Percentiles rank a stretch among this genome's conserved stretches.
These are phyloP conservation scores for Erynnis tages DNA, from an alignment of 2,888 invertebrate genomes.

Conservation along the genomic window DNA sequence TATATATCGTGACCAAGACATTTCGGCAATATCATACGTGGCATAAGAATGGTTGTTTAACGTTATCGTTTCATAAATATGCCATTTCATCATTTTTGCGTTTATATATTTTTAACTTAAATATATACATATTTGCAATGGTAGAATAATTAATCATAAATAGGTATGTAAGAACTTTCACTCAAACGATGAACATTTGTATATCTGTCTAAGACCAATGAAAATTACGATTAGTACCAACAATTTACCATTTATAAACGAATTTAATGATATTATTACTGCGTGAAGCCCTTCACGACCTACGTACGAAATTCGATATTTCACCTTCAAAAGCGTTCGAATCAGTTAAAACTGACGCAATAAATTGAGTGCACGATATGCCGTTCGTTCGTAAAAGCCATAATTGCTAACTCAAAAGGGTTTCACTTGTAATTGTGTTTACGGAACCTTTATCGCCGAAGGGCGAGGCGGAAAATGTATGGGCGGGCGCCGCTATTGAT, in stretches of 20 bases:
- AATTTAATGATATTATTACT: neutral
- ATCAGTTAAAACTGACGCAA: slow-evolving; percentile 18
- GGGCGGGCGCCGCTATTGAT: slow-evolving; percentile 29
- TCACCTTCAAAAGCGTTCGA: neutral
- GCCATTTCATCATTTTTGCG: slow-evolving; percentile 25
- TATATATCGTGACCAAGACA: slow-evolving; percentile 58
- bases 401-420: slow-evolving; percentile 32
- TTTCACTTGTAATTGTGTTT: slow-evolving; percentile 34
- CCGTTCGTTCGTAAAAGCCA: slow-evolving; percentile 21
- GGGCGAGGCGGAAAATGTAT: slow-evolving; percentile 30
- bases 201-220: too few species aligned
- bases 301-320: neutral
- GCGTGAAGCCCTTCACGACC: neutral
- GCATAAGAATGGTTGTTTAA: slow-evolving; percentile 45
- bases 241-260: too few species aligned
- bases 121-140: too few species aligned
- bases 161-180: too few species aligned
- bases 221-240: too few species aligned
- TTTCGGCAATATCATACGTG: slow-evolving; percentile 57
- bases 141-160: too few species aligned
- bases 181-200: too few species aligned
- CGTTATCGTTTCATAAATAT: slow-evolving; percentile 43
- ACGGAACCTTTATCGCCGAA: slow-evolving; percentile 31
- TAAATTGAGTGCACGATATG: slow-evolving; percentile 30
- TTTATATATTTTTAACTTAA: too few species aligned